Percentiles rank a stretch among this genome's conserved stretches.
phyloP scores from a whole-genome alignment of 2,113 vertebrate species.

The Notiomystis cincta region DNA sequence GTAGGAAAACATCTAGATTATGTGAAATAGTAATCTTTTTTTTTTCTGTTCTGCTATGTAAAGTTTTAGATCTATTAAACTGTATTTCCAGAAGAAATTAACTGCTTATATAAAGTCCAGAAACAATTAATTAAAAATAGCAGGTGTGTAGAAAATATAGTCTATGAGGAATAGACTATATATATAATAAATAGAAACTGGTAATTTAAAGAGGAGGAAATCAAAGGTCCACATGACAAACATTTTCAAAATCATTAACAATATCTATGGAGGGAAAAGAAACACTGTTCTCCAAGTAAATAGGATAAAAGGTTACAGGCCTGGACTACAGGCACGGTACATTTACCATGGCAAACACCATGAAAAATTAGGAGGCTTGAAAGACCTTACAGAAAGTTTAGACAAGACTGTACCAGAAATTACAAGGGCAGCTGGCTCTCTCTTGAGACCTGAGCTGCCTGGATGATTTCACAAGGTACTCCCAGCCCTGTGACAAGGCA shows the following conservation, averaged over 20 bases:
- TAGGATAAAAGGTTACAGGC: neutral
- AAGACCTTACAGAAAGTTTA: neutral
- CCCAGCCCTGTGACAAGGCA: neutral
- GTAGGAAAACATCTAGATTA: neutral
- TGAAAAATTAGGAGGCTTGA: neutral
- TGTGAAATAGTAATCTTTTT: neutral
- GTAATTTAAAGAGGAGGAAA: neutral
- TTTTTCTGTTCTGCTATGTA: neutral
- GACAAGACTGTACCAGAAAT: neutral
- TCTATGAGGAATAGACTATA: neutral
- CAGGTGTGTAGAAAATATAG: neutral
- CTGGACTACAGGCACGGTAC: neutral
- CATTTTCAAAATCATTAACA: neutral
- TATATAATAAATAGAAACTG: neutral
- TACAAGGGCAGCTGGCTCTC: neutral
- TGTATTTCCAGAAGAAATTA: neutral
- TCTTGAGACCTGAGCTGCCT: neutral
- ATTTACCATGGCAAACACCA: neutral
- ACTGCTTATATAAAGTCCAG: neutral
- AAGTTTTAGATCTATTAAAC: rapidly evolving
- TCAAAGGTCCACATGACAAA: neutral
- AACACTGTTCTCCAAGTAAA: neutral
- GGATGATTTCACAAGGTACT: neutral
- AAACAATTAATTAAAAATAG: neutral
- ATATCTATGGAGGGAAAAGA: neutral